phyloP scores from a whole-genome alignment of 2,113 vertebrate species.

The Xerus inauris region DNA sequence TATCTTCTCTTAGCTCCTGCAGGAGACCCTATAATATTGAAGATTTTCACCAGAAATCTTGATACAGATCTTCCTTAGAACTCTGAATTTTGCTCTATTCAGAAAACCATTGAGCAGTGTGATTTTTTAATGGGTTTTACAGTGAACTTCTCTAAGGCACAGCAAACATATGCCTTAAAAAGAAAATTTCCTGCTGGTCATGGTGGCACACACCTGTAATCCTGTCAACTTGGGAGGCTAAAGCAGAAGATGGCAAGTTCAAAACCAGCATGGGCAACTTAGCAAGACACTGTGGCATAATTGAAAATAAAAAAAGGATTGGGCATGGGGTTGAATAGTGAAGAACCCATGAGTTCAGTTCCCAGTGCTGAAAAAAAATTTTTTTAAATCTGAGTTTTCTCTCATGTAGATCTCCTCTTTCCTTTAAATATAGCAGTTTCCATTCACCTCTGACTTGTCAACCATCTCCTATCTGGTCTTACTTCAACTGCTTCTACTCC shows the following conservation, averaged over 20 bases:
- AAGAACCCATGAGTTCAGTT: no score
- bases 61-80: background rate
- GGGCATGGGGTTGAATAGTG: no score
- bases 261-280: no score
- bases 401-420: background rate
- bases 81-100: background rate
- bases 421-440: background rate
- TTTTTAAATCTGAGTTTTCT: background rate
- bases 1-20: background rate
- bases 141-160: background rate
- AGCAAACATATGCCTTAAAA: background rate
- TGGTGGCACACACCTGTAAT: no score
- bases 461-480: background rate
- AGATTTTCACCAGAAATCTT: constrained; percentile 6
- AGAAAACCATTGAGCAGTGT: background rate
- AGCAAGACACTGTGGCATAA: no score
- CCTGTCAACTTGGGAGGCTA: no score
- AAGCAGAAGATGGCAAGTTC: no score
- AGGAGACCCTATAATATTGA: background rate
- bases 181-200: no score
- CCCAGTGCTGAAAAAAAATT: background rate
- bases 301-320: no score
- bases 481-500: background rate
- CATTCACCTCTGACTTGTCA: background rate
- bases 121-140: background rate